Evolutionary conservation across 2,113 vertebrate genomes (phyloP).

Genomic region (Lanius collurio): DNA sequence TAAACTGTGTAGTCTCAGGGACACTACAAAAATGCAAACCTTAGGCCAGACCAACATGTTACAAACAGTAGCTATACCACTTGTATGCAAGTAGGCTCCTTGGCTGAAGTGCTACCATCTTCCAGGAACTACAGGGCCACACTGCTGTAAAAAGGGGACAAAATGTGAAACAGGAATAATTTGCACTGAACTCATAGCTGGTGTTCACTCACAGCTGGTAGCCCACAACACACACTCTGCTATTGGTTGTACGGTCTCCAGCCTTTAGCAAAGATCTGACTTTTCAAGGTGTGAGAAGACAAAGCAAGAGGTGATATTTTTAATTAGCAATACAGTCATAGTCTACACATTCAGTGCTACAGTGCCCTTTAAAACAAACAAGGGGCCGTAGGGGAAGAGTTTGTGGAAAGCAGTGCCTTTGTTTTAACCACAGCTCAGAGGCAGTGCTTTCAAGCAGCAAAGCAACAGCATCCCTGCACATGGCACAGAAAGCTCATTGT

Average conservation of each 20-base stretch:
- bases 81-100: background rate
- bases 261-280: background rate
- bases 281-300: background rate
- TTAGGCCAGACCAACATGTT: background rate
- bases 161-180: background rate
- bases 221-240: background rate
- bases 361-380: conserved; percentile 4
- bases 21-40: background rate
- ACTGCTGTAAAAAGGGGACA: background rate
- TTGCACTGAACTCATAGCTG: background rate
- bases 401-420: background rate
- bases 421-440: background rate
- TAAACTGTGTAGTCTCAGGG: background rate
- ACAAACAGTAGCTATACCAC: background rate
- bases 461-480: background rate
- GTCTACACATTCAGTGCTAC: background rate
- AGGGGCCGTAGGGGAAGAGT: background rate
- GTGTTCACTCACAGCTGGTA: accelerated
- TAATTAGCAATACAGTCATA: background rate
- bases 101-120: background rate
- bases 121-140: background rate
- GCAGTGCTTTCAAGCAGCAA: background rate
- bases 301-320: background rate
- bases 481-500: conserved; percentile 2
- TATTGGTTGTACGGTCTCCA: background rate